phyloP scores from a whole-genome alignment of 2,797 vertebrate species.

The Bufotes viridis region DNA sequence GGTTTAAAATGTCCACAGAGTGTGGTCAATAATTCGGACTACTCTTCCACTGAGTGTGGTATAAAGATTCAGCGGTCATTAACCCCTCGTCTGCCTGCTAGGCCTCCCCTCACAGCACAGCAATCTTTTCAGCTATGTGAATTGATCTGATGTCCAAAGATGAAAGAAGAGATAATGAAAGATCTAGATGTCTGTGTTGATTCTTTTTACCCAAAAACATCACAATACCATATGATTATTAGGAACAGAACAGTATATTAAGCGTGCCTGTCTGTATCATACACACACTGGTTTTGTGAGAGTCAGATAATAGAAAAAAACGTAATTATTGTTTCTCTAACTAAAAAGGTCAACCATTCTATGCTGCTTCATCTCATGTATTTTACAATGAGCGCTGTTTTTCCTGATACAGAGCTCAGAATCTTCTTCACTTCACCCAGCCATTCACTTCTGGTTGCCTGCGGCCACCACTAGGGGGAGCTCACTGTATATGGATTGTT shows the following conservation, averaged over 20 bases:
- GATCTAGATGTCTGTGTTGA: background rate
- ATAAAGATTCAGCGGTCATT: background rate
- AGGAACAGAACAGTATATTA: background rate
- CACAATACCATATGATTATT: background rate
- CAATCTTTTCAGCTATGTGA: background rate
- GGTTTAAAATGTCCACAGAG: constrained; percentile 28
- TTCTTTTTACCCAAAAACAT: background rate
- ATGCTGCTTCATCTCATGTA: background rate
- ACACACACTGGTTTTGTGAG: background rate
- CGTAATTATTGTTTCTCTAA: too few species aligned
- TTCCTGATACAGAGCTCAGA: background rate
- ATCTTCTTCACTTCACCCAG: too few species aligned
- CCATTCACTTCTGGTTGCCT: background rate
- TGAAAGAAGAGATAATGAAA: background rate
- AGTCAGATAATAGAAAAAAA: background rate
- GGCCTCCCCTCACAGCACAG: background rate
- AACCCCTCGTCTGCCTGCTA: constrained; percentile 3
- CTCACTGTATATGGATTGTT: background rate
- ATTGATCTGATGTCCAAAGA: background rate
- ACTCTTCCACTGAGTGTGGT: background rate
- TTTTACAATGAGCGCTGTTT: background rate
- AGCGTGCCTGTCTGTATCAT: background rate
- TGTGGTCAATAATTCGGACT: constrained; percentile 27
- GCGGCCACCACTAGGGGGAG: background rate
- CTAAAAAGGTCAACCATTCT: background rate